These are phyloP conservation scores for Solenopsis fugax DNA, from an alignment of 1,140 invertebrate genomes.

Conservation along the genomic window DNA sequence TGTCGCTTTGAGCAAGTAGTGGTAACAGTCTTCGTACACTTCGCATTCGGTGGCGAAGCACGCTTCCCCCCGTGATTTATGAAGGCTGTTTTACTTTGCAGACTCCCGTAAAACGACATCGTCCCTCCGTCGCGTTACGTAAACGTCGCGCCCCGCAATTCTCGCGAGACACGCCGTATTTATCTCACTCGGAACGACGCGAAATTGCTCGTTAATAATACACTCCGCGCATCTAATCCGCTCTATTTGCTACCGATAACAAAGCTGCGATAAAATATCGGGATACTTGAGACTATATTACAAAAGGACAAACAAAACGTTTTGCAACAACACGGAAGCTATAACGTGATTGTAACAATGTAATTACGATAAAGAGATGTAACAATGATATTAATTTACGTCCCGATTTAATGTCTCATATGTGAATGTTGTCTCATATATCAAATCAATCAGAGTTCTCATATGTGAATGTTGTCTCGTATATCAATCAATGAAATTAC, in stretches of 20 bases:
- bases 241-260: slow-evolving; percentile 51
- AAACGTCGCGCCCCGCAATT: slow-evolving; percentile 19
- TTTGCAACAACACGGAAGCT: background rate
- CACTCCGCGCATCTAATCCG: slow-evolving; percentile 3
- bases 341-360: background rate
- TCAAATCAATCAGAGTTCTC: too few relatives aligned
- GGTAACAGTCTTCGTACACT: background rate
- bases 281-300: slow-evolving; percentile 4
- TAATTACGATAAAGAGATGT: background rate
- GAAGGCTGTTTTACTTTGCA: slow-evolving; percentile 35
- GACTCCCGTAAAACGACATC: slow-evolving; percentile 18
- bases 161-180: slow-evolving; percentile 39
- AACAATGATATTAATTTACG: background rate
- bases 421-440: background rate
- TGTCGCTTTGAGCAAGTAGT: background rate
- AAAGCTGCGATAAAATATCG: slow-evolving; percentile 28
- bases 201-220: slow-evolving; percentile 48
- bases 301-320: background rate
- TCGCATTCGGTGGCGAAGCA: slow-evolving; percentile 19
- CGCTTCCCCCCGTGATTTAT: slow-evolving; percentile 38
- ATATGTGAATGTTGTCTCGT: background rate
- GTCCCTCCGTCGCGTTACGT: slow-evolving; percentile 11
- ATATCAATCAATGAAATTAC: slow-evolving; percentile 7
- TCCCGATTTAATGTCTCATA: background rate
- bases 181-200: slow-evolving; percentile 46